Base-by-base conservation (phyloP, 1,140 invertebrate genomes). In the Polyergus mexicanus region DNA sequence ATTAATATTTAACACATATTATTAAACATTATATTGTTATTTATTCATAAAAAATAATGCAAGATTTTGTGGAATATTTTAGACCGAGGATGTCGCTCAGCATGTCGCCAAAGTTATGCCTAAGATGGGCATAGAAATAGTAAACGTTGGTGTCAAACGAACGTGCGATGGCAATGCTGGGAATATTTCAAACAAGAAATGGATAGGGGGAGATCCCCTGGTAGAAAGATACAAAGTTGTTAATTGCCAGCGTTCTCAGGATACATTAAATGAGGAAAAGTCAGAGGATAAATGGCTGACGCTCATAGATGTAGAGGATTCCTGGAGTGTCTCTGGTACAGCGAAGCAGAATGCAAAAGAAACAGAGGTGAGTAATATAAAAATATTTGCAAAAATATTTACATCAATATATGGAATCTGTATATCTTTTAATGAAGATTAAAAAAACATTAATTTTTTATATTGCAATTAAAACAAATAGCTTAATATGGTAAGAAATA, bases 61-160 rank as follows among this genome's bases (percentile, higher is more conserved):
- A 65, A 38, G 11, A 69, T 16, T 83, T 60, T 65, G 58, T 58
- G 91, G 54, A 62, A 88, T 87, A 38, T 60, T 69, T 28, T 1
- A 95, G 95, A 92, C 95, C 44, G 94, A 95, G 54, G 88, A 95
- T 90, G 92, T 94, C 4, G 65, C 94, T 2, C 75, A 94, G 56
- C 92, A 95, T 65, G 68, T 96, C 5, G 92, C 91, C 22, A 94
- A 94, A 85, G 85, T 66, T 66, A 25, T 77, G 6, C 72, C 72
- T 1, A 11, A 62, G 6, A 85, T 94, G 0, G 86, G 16, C 10
- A 94, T 93, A 87, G 89, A 93, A 16, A 92, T 92, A 65, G 60
- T 94, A 4, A 92, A 94, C 88, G 74, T 83, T 13, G 92, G 94
- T 85, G 94, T 89, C 74, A 96, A 96, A 35, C 93, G 94, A 28